phyloP scores from a whole-genome alignment of 2,888 invertebrate species.

The Allophyes oxyacanthae region DNA sequence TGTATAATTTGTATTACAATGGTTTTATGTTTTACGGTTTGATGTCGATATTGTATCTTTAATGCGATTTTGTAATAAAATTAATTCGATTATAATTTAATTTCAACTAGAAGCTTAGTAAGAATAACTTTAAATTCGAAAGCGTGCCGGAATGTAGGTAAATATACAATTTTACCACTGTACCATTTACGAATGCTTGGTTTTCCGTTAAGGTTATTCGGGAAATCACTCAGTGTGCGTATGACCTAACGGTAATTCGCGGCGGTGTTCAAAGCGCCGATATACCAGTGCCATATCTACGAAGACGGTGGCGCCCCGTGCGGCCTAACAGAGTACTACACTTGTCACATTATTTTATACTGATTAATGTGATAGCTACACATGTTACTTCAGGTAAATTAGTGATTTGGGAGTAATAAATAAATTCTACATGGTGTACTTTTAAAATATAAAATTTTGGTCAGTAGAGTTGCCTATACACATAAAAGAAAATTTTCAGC shows the following conservation, averaged over 20 bases:
- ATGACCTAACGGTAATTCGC: conserved; percentile 56
- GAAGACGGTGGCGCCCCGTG: conserved; percentile 63
- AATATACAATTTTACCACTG: no score
- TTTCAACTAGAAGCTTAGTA: conserved; percentile 11
- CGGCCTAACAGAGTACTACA: conserved; percentile 39
- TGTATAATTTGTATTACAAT: conserved; percentile 17
- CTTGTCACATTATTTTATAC: conserved; percentile 23
- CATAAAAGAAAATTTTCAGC: no score
- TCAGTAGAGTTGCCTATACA: no score
- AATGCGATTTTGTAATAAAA: conserved; percentile 18
- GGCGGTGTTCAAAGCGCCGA: conserved; percentile 65
- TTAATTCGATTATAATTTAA: conserved; percentile 12
- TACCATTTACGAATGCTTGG: no score
- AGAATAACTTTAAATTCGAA: not conserved
- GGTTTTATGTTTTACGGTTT: conserved; percentile 7
- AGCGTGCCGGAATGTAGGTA: no score
- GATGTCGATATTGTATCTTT: conserved; percentile 9
- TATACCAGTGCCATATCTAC: conserved; percentile 62
- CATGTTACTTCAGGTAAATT: conserved; percentile 23
- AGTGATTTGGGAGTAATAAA: conserved; percentile 6
- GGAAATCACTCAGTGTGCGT: conserved; percentile 36
- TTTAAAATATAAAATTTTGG: not conserved
- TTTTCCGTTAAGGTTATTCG: not conserved
- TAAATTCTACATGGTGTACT: not conserved
- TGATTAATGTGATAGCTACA: conserved; percentile 49